These are phyloP conservation scores for Bubo blakistoni DNA, from an alignment of 2,113 vertebrate species.

Conservation along the genomic window DNA sequence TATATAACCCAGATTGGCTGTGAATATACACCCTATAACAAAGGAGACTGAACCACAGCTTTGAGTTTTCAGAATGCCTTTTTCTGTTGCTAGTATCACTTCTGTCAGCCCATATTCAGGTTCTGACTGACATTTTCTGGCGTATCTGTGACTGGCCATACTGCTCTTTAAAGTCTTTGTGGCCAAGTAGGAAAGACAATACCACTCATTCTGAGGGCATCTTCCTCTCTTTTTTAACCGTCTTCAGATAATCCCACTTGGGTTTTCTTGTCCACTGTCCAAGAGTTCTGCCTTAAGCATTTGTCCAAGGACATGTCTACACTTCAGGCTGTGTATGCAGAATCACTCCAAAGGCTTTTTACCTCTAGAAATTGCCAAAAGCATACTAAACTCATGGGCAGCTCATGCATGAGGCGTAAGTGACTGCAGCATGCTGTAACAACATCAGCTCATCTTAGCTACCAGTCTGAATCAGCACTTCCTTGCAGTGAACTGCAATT, in stretches of 20 bases:
- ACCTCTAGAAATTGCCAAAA: background rate
- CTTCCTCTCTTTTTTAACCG: background rate
- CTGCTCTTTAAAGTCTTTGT: background rate
- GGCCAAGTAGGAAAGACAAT: background rate
- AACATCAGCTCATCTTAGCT: background rate
- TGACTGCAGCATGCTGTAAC: background rate
- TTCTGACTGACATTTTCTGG: background rate
- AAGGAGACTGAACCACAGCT: background rate
- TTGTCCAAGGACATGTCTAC: background rate
- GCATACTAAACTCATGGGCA: background rate
- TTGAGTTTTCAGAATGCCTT: background rate
- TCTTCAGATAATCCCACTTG: background rate
- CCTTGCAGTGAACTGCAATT: background rate
- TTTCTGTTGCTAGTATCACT: background rate
- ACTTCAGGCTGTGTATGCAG: background rate
- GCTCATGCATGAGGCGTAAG: background rate
- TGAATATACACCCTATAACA: background rate
- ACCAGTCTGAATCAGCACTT: background rate
- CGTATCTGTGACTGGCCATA: background rate
- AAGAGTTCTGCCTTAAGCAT: background rate
- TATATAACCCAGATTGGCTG: background rate
- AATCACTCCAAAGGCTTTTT: background rate
- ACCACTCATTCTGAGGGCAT: background rate
- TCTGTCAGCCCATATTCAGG: background rate
- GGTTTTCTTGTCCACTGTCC: background rate